Base-by-base conservation (phyloP, 2,888 invertebrate species). In the Bruchidius siliquastri region DNA sequence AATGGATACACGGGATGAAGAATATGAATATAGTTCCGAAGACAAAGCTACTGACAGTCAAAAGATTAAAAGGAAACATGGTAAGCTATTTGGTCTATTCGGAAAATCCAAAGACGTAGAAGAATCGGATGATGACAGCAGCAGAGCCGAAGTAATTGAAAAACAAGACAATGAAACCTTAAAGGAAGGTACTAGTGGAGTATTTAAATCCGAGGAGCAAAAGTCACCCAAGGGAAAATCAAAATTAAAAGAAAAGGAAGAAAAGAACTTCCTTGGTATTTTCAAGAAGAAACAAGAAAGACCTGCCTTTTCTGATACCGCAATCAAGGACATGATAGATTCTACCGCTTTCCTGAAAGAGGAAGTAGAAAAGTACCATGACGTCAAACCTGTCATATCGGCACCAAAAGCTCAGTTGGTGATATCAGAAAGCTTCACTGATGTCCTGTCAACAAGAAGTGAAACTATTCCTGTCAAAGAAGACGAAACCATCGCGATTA, bases 121-220 rank as follows among this genome's bases (percentile, higher is more conserved):
- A 73, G 84, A 83, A 32, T 83, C 82, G 22, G 84, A 84, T 30
- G 83, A 84, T 67, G 82, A 82, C 22, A 80, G 77, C 32, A 79
- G 78, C 26, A 77, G 77, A 72, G 80, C 77, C 73, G 83, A 83
- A 74, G 83, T 85, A 66, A 79, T 85, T 21, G 85, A 85, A 75
- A 86, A 86, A 77, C 85, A 85, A 71, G 85, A 85, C 69, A 79
- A 80, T 70, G 84, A 85, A 78, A 77, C 82, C 22, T 84, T 84
- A 0, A 84, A 84, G 77, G 84, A 86, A 77, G 70, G 13, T 13
- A 49, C 49, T 75, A 76, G 26, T 8, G 26, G 72, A 74, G 49
- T 49, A 49, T 18, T 18, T 4, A 49, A 49, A 18, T 18, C 49
- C 18, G 49, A 49, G 18, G 49, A 49, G 18, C 49, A 71, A 22